Base-by-base conservation (phyloP, 1,140 invertebrate species). In the Belonocnema kinseyi region DNA sequence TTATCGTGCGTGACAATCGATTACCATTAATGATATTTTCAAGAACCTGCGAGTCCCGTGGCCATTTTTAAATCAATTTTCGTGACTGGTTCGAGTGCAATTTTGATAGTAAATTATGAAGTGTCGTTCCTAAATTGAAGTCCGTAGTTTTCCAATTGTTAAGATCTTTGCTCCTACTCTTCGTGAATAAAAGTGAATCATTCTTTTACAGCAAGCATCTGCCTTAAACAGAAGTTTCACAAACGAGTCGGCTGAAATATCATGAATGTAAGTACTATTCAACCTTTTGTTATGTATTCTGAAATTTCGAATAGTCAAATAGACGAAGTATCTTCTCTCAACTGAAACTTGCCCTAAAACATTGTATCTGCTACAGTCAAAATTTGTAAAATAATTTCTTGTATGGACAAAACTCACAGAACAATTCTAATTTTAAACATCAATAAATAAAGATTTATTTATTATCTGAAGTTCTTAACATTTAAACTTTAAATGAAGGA, bases 201-300 rank as follows among this genome's bases (percentile, higher is more conserved):
- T 16, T 10, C n/a, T 66, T 66, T 66, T 66, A n/a, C 61, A 66
- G 61, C 61, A 66, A 66, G 10, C 33, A n/a, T 66, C 21, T 40
- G 0, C 40, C 46, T n/a, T 14, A 16, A 46, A 14, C 33, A 16
- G 61, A 40, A 33, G 40, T 14, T 66, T 13, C 33, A 40, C 26
- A 40, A n/a, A 66, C 11, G 16, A n/a, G n/a, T 66, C 5, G n/a
- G 61, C 26, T 40, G 26, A 66, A 66, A 33, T 66, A 66, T 66
- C 61, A 66, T 66, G 61, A 66, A 66, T 66, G 61, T 66, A 66
- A 66, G 61, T 66, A 66, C 16, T 66, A 46, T 46, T 46, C 40
- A 46, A 10, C 17, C 8, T 46, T 66, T 66, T n/a, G 8, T 66
- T 66, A 12, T 40, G 8, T 33, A n/a, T 14, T 3, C 14, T 61